Evolutionary conservation across 2,113 vertebrate genomes (phyloP).

Genomic region (Ophiodon elongatus): DNA sequence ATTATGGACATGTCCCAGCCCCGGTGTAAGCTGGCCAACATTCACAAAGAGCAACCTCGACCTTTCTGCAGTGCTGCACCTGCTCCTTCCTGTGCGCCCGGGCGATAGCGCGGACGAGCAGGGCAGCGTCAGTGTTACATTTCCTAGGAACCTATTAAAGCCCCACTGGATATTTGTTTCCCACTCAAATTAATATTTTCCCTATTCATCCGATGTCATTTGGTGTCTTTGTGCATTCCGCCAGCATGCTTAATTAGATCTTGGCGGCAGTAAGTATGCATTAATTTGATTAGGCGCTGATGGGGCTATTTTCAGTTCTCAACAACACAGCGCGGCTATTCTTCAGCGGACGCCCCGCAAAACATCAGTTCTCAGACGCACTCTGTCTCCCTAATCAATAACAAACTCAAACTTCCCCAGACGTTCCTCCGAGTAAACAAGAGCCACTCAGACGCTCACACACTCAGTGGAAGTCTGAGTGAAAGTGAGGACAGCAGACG

Average conservation of each 20-base stretch:
- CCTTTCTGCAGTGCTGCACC: conserved; percentile 66
- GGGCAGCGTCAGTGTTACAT: conserved; percentile 18
- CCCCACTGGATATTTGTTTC: conserved; percentile 61
- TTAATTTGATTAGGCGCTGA: conserved; percentile 73
- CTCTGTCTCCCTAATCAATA: conserved; percentile 71
- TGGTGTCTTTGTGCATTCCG: conserved; percentile 62
- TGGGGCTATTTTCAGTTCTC: conserved; percentile 70
- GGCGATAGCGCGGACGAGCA: conserved; percentile 43
- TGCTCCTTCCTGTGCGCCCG: conserved; percentile 50
- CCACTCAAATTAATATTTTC: conserved; percentile 60
- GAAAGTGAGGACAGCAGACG: conserved; percentile 53
- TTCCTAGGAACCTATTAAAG: conserved; percentile 52
- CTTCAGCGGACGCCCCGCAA: conserved; percentile 45
- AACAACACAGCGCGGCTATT: conserved; percentile 47
- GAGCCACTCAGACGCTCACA: conserved; percentile 58
- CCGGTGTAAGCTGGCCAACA: conserved; percentile 54
- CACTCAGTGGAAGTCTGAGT: conserved; percentile 34
- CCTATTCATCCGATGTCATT: conserved; percentile 60
- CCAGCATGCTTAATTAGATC: conserved; percentile 58
- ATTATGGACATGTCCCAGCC: conserved; percentile 60
- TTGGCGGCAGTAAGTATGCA: conserved; percentile 53
- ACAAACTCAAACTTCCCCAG: conserved; percentile 61
- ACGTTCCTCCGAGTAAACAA: conserved; percentile 65
- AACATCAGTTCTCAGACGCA: conserved; percentile 63
- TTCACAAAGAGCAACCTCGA: conserved; percentile 69